These are phyloP conservation scores for Drosophila nr. medialis DNA, from an alignment of 2,888 invertebrate species.

Conservation along the genomic window DNA sequence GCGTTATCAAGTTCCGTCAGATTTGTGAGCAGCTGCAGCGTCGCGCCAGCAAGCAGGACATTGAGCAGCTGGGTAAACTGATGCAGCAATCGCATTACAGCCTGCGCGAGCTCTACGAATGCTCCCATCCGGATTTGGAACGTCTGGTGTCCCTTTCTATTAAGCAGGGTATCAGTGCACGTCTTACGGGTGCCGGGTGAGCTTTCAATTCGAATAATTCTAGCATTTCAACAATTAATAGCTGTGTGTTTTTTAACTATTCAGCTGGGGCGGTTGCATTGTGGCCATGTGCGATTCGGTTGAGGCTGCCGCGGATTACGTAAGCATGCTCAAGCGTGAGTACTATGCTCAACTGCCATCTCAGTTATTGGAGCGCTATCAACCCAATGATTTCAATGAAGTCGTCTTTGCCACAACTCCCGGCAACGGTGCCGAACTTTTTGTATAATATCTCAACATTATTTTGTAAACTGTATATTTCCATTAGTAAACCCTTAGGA, in stretches of 20 bases:
- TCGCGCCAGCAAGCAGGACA: conserved; percentile 55
- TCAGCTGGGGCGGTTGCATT: conserved; percentile 97
- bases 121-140: conserved; percentile 96
- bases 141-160: conserved; percentile 90
- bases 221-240: not conserved
- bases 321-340: conserved; percentile 88
- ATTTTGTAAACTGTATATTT: conserved; percentile 36
- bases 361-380: conserved; percentile 84
- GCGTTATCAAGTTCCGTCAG: conserved; percentile 92
- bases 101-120: conserved; percentile 94
- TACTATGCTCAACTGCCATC: conserved; percentile 88
- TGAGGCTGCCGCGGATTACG: conserved; percentile 88
- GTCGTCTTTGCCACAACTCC: conserved; percentile 89
- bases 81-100: conserved; percentile 96
- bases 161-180: conserved; percentile 90
- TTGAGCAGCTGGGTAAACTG: conserved; percentile 88
- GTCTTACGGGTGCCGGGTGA: conserved; percentile 97
- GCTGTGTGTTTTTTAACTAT: not conserved
- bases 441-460: conserved; percentile 40
- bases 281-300: conserved; percentile 88
- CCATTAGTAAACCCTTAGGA: conserved; percentile 36
- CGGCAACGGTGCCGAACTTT: conserved; percentile 83
- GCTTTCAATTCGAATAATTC: conserved; percentile 10
- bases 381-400: conserved; percentile 85
- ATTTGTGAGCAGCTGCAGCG: conserved; percentile 85